phyloP scores from a whole-genome alignment of 1,140 invertebrate genomes.

The Scaptomyza graminum region DNA sequence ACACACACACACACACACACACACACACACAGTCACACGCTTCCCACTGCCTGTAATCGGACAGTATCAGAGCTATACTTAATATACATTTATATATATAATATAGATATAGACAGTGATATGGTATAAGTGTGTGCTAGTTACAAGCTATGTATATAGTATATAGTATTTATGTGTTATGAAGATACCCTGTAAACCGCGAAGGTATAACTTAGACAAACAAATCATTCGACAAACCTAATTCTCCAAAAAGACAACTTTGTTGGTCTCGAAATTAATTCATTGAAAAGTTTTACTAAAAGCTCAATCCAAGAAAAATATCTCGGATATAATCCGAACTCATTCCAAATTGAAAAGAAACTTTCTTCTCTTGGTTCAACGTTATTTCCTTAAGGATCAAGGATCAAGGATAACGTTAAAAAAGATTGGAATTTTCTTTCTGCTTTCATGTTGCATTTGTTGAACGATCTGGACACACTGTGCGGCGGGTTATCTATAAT shows the following conservation, averaged over 20 bases:
- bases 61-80: constrained; percentile 43
- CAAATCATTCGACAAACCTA: no score
- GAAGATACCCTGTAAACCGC: not conserved
- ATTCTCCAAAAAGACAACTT: no score
- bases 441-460: not conserved
- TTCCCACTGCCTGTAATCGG: constrained; percentile 45
- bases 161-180: not conserved
- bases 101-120: constrained; percentile 4
- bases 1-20: constrained; percentile 39
- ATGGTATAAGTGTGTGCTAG: constrained; percentile 29
- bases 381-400: no score
- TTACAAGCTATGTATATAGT: constrained; percentile 15
- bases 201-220: not conserved
- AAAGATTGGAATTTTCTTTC: not conserved
- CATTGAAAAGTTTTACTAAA: no score
- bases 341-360: no score
- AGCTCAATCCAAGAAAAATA: no score
- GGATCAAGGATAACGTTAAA: no score
- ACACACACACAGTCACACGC: constrained; percentile 23
- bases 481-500: constrained; percentile 64
- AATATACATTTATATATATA: constrained; percentile 18
- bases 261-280: no score
- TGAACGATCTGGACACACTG: not conserved
- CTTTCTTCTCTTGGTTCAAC: no score
- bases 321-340: no score